Conservation (phyloP, 2,797 vertebrate genomes). For the Centroberyx gerrardi region DNA sequence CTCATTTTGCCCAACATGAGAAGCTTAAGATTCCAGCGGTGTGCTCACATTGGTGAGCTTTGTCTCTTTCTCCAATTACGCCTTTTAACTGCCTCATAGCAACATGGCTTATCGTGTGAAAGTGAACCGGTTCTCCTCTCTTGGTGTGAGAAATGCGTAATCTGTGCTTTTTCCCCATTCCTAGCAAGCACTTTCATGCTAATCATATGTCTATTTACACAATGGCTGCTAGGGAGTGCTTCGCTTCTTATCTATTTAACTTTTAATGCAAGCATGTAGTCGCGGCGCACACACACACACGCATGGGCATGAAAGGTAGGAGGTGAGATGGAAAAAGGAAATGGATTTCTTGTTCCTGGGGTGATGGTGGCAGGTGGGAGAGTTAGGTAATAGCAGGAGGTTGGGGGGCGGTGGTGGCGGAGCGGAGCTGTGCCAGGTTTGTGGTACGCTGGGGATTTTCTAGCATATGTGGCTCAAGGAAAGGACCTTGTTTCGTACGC, state of each 20-base stretch:
- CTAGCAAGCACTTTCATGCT: slow-evolving; percentile 62
- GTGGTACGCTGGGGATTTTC: slow-evolving; percentile 37
- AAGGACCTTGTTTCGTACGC: slow-evolving; percentile 17
- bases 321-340: slow-evolving; percentile 41
- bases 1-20: slow-evolving; percentile 19
- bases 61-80: slow-evolving; percentile 50
- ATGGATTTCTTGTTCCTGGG: slow-evolving; percentile 39
- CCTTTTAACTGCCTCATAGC: slow-evolving; percentile 46
- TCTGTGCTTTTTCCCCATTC: slow-evolving; percentile 47
- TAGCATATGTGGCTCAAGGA: slow-evolving; percentile 35
- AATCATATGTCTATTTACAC: slow-evolving; percentile 70
- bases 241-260: slow-evolving; percentile 45
- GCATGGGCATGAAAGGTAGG: slow-evolving; percentile 27
- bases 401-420: slow-evolving; percentile 41
- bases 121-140: slow-evolving; percentile 49
- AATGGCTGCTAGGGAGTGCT: slow-evolving; percentile 45
- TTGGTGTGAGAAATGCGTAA: slow-evolving; percentile 61
- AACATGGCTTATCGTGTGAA: slow-evolving; percentile 52
- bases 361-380: slow-evolving; percentile 52
- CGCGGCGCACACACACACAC: not conserved
- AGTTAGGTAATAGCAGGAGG: slow-evolving; percentile 37
- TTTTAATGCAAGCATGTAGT: slow-evolving; percentile 29
- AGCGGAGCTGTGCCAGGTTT: slow-evolving; percentile 9
- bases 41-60: slow-evolving; percentile 19
- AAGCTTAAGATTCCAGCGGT: slow-evolving; percentile 34